These are phyloP conservation scores for Myotis daubentonii DNA, from an alignment of 2,797 vertebrate genomes.

Conservation along the genomic window DNA sequence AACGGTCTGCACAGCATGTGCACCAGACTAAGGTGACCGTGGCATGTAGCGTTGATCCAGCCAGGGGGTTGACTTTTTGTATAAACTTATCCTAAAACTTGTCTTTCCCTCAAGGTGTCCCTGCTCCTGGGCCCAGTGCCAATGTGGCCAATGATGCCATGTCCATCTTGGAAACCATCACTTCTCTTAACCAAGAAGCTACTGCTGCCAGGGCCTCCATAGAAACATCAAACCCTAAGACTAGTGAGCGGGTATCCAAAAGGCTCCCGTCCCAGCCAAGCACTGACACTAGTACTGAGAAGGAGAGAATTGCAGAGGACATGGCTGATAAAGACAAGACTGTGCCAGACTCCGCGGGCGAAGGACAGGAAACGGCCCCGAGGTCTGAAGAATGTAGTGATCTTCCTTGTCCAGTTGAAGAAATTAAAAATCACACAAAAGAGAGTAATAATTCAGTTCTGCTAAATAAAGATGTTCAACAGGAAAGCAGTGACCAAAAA, in stretches of 20 bases:
- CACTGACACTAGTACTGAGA: constrained; percentile 82
- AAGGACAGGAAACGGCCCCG: constrained; percentile 80
- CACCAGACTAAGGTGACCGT: background rate
- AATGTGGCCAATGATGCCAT: constrained; percentile 89
- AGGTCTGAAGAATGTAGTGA: constrained; percentile 84
- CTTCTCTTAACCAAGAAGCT: constrained; percentile 93
- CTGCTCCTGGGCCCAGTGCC: constrained; percentile 83
- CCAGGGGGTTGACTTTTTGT: background rate
- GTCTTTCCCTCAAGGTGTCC: constrained; percentile 82
- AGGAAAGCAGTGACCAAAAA: constrained; percentile 85
- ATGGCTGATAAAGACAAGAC: constrained; percentile 84
- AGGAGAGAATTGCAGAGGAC: constrained; percentile 87
- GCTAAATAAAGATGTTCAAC: constrained; percentile 82
- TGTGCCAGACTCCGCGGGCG: constrained; percentile 73
- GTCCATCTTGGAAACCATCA: constrained; percentile 96
- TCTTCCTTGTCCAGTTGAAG: constrained; percentile 82
- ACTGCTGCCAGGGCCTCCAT: constrained; percentile 88
- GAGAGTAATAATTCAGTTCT: constrained; percentile 79
- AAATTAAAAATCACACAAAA: constrained; percentile 85
- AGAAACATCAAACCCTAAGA: constrained; percentile 83
- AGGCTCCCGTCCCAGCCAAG: constrained; percentile 83
- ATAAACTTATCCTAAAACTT: background rate
- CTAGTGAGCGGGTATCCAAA: constrained; percentile 81
- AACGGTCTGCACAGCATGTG: background rate
- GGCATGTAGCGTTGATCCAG: background rate